Evolutionary conservation across 2,888 invertebrate genomes (phyloP), one percentile per base, ranked within the genome.

Genomic region (Cheilosia vulpina): DNA sequence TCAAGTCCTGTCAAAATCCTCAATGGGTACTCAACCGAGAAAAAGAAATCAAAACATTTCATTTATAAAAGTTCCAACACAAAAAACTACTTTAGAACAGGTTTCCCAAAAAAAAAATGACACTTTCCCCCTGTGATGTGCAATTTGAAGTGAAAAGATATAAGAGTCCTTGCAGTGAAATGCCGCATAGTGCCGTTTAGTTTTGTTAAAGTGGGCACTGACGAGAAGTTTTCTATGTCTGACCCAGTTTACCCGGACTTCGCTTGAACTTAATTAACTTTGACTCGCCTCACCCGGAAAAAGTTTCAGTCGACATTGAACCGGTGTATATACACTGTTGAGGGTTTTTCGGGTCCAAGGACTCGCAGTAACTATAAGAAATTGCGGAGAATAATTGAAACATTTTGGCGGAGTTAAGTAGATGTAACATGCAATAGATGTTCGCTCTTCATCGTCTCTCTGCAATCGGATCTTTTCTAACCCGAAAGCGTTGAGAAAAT

Each of bases 231-330:
- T 6, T 52, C 19, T 63, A 34, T 57, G 63, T 69, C 69, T 78
- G 69, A 78, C 77, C 77, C 41, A 78, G 69, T 78, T 78, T 50
- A 7, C n/a, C n/a, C 17, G 55, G 62, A 69, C 69, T 71, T 78
- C 57, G 47, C 77, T 41, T 78, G 62, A 41, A 78, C 62, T 78
- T 71, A 78, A 78, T 78, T 78, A 78, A 78, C 55, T 78, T 43
- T 63, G 71, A 63, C 77, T 63, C 27, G 62, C 53, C 38, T 47
- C 47, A 27, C n/a, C 13, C 11, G 9, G 27, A 15, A 62, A 78
- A 78, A 78, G 62, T 69, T 78, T 57, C 50, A 57, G 58, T 21
- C 9, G 47, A 69, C 69, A 38, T 62, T 55, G 31, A 55, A 69
- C 69, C 34, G 17, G 38, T 43, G 27, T 50, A 47, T 21, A 62